Evolutionary conservation across 2,113 vertebrate species (phyloP).

Genomic region (Isichthys henryi): DNA sequence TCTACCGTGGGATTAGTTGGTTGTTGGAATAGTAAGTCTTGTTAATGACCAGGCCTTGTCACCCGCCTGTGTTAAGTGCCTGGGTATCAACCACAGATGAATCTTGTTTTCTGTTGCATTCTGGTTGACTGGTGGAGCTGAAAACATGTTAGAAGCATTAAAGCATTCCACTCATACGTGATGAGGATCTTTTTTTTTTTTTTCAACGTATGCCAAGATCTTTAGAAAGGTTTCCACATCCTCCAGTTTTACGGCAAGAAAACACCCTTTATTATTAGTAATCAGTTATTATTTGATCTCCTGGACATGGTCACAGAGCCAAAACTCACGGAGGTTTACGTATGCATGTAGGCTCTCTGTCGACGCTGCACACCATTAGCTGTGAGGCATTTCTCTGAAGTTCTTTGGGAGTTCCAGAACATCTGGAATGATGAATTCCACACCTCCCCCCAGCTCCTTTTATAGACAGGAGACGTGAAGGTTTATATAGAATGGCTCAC

Average conservation of each 20-base stretch:
- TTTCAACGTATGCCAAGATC: not conserved
- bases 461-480: not conserved
- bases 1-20: not conserved
- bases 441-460: not conserved
- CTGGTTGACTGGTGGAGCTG: not conserved
- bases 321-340: not conserved
- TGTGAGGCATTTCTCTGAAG: not conserved
- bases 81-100: not conserved
- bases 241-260: not conserved
- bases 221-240: not conserved
- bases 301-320: not conserved
- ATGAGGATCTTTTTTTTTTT: not conserved
- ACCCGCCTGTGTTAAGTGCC: not conserved
- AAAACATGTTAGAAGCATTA: not conserved
- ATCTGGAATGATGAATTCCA: not conserved
- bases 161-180: not conserved
- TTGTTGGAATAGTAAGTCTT: not conserved
- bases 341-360: not conserved
- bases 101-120: not conserved
- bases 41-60: not conserved
- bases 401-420: not conserved
- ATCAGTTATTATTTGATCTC: not conserved
- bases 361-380: not conserved
- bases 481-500: not conserved
- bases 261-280: not conserved